A percentile compares a stretch with the other conserved stretches of the same genome.
These are phyloP conservation scores for Apis florea DNA, from an alignment of 1,140 invertebrate species.

Conservation along the genomic window DNA sequence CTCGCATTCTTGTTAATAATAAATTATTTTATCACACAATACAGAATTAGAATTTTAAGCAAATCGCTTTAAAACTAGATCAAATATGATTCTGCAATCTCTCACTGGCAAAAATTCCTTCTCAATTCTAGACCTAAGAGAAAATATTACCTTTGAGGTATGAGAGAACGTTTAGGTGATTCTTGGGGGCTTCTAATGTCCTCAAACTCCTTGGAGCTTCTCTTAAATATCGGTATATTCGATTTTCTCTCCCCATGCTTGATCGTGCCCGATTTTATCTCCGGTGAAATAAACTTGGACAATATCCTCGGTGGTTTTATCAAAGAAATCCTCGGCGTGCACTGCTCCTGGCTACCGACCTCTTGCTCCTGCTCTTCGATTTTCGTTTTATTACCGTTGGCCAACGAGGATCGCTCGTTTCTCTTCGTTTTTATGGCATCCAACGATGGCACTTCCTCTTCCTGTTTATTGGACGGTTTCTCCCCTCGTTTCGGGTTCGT, in stretches of 20 bases:
- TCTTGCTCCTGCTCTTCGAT: slow-evolving; percentile 42
- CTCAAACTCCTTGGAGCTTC: slow-evolving; percentile 77
- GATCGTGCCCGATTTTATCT: slow-evolving; percentile 59
- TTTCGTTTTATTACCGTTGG: slow-evolving; percentile 38
- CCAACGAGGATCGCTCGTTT: slow-evolving; percentile 35
- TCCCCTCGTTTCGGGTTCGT: slow-evolving; percentile 52
- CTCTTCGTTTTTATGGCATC: slow-evolving; percentile 53
- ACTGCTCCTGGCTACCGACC: slow-evolving; percentile 31
- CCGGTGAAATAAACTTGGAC: slow-evolving; percentile 62
- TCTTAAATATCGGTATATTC: slow-evolving; percentile 76
- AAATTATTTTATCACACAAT: too few species aligned
- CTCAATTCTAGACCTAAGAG: too few species aligned
- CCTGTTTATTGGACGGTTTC: slow-evolving; percentile 27
- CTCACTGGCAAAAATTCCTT: too few species aligned
- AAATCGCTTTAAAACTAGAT: too few species aligned
- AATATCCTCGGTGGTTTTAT: slow-evolving; percentile 72
- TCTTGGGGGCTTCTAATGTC: slow-evolving; percentile 77
- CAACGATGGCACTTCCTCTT: slow-evolving; percentile 50
- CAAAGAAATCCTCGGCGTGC: slow-evolving; percentile 57
- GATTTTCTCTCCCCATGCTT: slow-evolving; percentile 76
- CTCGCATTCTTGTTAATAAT: too few species aligned
- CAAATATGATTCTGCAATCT: too few species aligned
- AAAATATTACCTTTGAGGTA: slow-evolving; percentile 72
- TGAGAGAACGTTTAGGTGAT: slow-evolving; percentile 76
- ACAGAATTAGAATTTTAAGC: too few species aligned